Evolutionary conservation across 2,888 invertebrate genomes (phyloP).

Genomic region (Caenorhabditis angaria): DNA sequence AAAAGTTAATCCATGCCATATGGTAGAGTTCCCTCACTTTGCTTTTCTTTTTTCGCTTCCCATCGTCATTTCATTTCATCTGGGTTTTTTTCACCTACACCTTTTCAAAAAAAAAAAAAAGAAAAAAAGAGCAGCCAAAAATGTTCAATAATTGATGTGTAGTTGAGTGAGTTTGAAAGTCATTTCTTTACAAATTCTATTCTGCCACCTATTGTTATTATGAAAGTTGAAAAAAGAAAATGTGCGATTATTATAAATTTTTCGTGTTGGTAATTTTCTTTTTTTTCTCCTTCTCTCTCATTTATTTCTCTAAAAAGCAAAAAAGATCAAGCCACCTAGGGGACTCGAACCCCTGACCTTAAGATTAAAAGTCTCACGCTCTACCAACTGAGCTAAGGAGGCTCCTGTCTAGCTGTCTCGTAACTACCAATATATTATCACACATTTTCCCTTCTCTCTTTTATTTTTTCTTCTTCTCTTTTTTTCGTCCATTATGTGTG

Average conservation of each 20-base stretch:
- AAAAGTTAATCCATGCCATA: conserved; percentile 4
- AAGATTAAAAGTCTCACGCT: conserved; percentile 66
- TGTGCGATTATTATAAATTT: too few relatives aligned
- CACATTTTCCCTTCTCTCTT: neutral
- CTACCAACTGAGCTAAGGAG: conserved; percentile 64
- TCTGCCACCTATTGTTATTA: neutral
- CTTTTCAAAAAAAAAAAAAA: neutral
- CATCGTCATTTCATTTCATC: neutral
- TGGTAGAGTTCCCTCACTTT: neutral
- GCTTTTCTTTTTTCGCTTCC: neutral
- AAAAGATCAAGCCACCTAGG: conserved; percentile 48
- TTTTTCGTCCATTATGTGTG: neutral
- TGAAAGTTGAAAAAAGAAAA: neutral
- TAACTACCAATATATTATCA: neutral
- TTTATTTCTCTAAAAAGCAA: too few relatives aligned
- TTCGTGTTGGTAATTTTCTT: too few relatives aligned
- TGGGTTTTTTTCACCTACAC: neutral
- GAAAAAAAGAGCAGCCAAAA: conserved; percentile 14
- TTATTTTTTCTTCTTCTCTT: neutral
- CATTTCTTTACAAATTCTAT: neutral
- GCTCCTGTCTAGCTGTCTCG: conserved; percentile 1
- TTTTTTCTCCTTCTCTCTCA: too few relatives aligned
- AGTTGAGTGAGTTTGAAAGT: neutral
- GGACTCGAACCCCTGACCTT: conserved; percentile 61
- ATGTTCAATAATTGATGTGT: conserved; percentile 46